Base-by-base conservation (phyloP, 1,140 invertebrate species). In the Condylostylus longicornis region DNA sequence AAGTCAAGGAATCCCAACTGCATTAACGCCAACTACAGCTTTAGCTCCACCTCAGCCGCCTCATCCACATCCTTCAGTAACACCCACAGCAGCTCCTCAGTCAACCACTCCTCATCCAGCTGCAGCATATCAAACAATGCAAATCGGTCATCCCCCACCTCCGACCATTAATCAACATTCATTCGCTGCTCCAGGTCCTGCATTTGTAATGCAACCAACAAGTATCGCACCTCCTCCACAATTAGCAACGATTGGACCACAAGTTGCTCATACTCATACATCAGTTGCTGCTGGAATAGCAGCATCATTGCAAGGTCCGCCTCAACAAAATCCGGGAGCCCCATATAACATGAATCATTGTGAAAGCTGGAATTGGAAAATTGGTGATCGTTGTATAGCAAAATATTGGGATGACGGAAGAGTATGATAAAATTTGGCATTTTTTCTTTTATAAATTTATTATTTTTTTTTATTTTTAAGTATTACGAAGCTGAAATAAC, bases 361-460 rank as follows among this genome's bases (percentile, higher is more conserved):
- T 18, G 51, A 53, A 18, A 46, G 49, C 20, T 70, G 74, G 62
- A 61, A 66, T 38, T 87, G 79, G 78, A 76, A 74, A 49, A 60
- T 75, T 33, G 84, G 84, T 15, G 82, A 88, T 53, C 69, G 75
- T 30, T 88, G 83, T 61, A 67, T 88, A 57, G 85, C 86, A 5
- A 82, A 85, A 52, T 91, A 90, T 61, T 90, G 86, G 85, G 85
- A 90, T 64, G 86, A 91, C 65, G 78, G 82, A 50, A 75, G 75
- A 65, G 83, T 88, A 59, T 65, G 64, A 29, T 30, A 2, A 32
- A 3, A 14, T 10, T 4, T 5, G 3, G 4, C 30, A 14, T 10
- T 17, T 4, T 6, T 21, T 5, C 21, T 20, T 13, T 22, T 20
- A n/a, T 21, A 27, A 27, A 19, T 31, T 18, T 7, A n/a, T 18